Evolutionary conservation across 53 echinoderm and acorn worm genomes (phyloP), one percentile per base, ranked within the genome.

Genomic region (Apostichopus leukothele): DNA sequence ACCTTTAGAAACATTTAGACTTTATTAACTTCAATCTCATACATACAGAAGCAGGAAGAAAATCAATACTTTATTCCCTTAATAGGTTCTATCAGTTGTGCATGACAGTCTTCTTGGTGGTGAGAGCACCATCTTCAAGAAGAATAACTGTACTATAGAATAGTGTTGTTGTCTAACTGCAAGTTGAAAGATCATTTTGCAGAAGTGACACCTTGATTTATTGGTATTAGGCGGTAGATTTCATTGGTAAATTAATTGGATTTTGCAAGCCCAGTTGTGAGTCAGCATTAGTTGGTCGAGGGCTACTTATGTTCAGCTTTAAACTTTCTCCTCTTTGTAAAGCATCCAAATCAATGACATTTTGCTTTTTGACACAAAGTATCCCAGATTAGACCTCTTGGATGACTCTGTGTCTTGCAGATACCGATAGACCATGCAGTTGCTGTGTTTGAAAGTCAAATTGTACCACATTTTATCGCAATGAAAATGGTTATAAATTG

Each of bases 241-340:
- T 79, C 79, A 52, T 79, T 20, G 79, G 18, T 52, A 79, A 79
- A 79, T 79, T 79, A 79, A 79, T 79, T 79, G 79, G 79, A 79
- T 79, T 79, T 79, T 52, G 12, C 25, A 51, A 79, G 20, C 13
- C 71, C 18, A 71, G 20, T 14, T n/a, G 12, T 71, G 71, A 71
- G 71, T 71, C 71, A 71, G 71, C 71, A 57, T 39, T 39, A 39
- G 39, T 39, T 39, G 39, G 39, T 39, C 39, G 39, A 39, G 3
- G 39, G 39, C 39, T 39, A 25, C 25, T 25, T 25, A 25, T 25
- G 25, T 25, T 25, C 25, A 25, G 25, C 25, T 25, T 0, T 1
- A 39, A 39, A 39, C 39, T 39, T 39, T 39, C 39, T 39, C 39
- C 39, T 39, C 39, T 39, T 39, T 39, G 39, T 39, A 39, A 39